Percentiles rank a stretch among this genome's conserved stretches.
These are phyloP conservation scores for Craseonycteris thonglongyai DNA, from an alignment of 2,113 vertebrate species.

Conservation along the genomic window DNA sequence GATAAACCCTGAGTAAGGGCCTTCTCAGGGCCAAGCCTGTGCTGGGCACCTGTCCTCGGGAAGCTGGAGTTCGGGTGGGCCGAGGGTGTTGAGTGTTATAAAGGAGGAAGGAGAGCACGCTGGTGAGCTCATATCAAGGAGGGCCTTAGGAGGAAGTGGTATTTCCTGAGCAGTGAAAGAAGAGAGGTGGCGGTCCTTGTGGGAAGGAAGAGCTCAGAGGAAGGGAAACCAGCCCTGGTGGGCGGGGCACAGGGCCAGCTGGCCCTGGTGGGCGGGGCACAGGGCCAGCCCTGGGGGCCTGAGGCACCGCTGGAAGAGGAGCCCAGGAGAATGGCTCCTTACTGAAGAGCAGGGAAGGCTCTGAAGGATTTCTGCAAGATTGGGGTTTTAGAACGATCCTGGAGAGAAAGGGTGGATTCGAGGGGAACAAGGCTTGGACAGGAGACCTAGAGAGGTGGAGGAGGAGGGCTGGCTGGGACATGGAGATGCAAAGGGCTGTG, in stretches of 20 bases:
- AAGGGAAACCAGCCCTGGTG: neutral
- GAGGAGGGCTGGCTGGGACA: fast-evolving
- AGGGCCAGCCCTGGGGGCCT: too few relatives aligned
- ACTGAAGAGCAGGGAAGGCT: neutral
- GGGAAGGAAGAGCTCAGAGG: neutral
- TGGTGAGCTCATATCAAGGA: fast-evolving
- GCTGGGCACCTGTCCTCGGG: neutral
- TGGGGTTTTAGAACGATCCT: neutral
- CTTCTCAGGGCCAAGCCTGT: neutral
- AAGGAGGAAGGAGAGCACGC: neutral
- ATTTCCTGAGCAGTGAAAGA: neutral
- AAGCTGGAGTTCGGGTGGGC: neutral
- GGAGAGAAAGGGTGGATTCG: neutral
- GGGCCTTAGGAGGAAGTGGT: neutral
- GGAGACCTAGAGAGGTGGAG: too few relatives aligned
- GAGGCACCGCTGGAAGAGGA: too few relatives aligned
- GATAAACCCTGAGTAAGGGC: neutral
- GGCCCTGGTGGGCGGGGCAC: too few relatives aligned
- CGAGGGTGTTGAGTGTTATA: fast-evolving
- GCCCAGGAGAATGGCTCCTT: too few relatives aligned
- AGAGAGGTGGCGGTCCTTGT: fast-evolving
- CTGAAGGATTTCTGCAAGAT: neutral
- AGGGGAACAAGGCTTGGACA: neutral
- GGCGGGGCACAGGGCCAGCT: neutral
- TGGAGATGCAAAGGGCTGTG: neutral